A percentile compares a stretch with the other conserved stretches of the same genome.
These are phyloP conservation scores for Odocoileus virginianus DNA, from an alignment of 2,113 vertebrate species.

Conservation along the genomic window DNA sequence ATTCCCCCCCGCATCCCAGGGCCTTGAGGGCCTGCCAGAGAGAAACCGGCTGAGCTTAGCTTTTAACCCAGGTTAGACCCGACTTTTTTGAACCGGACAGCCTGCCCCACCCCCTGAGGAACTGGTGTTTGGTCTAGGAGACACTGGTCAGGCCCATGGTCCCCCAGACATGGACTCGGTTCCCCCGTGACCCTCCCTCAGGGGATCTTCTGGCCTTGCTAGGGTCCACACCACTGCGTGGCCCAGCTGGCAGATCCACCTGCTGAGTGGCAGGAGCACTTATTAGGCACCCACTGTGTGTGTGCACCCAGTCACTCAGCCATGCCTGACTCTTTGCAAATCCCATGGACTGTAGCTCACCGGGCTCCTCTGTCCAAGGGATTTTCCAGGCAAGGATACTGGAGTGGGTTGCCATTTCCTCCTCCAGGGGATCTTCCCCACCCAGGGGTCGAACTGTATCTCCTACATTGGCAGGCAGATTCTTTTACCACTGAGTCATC, in stretches of 20 bases:
- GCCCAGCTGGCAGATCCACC: not conserved
- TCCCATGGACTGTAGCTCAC: not conserved
- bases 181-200: not conserved
- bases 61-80: not conserved
- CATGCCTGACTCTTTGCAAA: not conserved
- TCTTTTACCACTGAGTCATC: not conserved
- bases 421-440: not conserved
- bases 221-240: not conserved
- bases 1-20: not conserved
- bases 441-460: not conserved
- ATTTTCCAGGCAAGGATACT: not conserved
- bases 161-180: rapidly evolving
- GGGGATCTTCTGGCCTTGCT: not conserved
- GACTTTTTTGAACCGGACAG: not conserved
- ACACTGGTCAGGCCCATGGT: not conserved
- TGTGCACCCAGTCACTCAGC: not conserved
- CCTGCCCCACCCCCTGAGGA: not conserved
- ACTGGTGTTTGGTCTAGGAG: not conserved
- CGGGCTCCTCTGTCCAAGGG: not conserved
- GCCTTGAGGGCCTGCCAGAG: not conserved
- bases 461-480: not conserved
- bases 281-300: not conserved
- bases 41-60: not conserved
- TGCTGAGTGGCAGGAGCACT: not conserved
- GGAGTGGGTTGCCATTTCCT: not conserved